phyloP scores from a whole-genome alignment of 2,888 invertebrate species.

The Scaptodrosophila latifasciaeformis region DNA sequence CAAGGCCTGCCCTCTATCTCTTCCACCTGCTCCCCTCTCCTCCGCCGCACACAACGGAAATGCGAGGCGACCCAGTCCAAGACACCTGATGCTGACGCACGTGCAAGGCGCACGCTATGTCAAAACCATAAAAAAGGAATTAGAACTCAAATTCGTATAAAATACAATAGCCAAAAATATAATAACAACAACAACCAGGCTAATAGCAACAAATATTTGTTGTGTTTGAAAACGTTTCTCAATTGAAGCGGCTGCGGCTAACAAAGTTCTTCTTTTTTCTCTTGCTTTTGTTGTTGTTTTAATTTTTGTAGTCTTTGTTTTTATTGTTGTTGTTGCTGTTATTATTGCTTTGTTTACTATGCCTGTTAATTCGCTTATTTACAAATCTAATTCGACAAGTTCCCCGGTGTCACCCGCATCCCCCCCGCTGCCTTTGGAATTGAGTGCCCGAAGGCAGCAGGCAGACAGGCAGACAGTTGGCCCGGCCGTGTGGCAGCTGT shows the following conservation, averaged over 20 bases:
- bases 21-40: no score
- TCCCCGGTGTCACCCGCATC: background rate
- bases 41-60: no score
- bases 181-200: background rate
- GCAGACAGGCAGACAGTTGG: no score
- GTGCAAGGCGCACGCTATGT: constrained; percentile 33
- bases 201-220: no score
- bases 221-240: no score
- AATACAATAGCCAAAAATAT: constrained; percentile 5
- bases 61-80: no score
- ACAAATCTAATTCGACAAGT: constrained; percentile 31
- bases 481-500: constrained; percentile 2
- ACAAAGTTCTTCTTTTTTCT: no score
- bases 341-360: constrained; percentile 5
- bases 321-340: constrained; percentile 17
- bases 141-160: background rate
- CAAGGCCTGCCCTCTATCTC: no score
- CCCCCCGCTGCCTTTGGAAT: background rate
- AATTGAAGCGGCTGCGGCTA: no score
- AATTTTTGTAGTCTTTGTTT: no score
- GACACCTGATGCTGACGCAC: constrained; percentile 29
- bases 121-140: constrained; percentile 19
- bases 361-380: constrained; percentile 24
- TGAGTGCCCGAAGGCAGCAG: no score
- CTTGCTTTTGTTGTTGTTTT: constrained; percentile 12